Conservation (phyloP, 2,113 vertebrate genomes). For the Bagarius yarrelli region DNA sequence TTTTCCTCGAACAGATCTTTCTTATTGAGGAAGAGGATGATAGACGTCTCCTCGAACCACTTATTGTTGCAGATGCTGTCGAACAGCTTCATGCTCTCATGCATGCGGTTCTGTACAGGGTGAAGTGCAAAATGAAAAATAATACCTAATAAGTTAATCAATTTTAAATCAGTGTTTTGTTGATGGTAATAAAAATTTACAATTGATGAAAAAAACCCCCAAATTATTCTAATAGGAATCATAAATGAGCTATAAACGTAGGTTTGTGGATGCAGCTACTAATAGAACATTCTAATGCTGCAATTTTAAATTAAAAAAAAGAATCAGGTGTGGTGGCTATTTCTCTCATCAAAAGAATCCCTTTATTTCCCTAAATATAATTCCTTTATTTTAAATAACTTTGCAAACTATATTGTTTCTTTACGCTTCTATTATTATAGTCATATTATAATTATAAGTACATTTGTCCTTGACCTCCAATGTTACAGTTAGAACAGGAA, state of each 20-base stretch:
- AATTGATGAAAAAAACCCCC: not conserved
- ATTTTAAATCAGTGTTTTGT: not conserved
- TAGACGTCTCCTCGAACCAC: conserved; percentile 98
- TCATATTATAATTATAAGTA: too few relatives aligned
- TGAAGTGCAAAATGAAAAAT: not conserved
- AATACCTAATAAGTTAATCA: not conserved
- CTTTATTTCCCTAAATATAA: not conserved
- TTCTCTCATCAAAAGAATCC: not conserved
- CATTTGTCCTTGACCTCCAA: too few relatives aligned
- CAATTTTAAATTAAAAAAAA: not conserved
- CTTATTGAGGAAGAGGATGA: conserved; percentile 99
- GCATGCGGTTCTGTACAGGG: conserved; percentile 90
- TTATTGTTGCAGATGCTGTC: conserved; percentile 99
- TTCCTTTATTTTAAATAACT: not conserved
- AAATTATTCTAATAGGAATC: not conserved
- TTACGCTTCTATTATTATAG: not conserved
- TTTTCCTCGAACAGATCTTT: conserved; percentile 99
- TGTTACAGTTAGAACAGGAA: not conserved
- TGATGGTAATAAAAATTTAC: not conserved
- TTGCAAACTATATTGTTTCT: not conserved
- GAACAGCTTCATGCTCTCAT: conserved; percentile 99
- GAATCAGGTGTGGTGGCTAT: not conserved
- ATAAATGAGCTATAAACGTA: not conserved
- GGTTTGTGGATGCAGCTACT: not conserved
- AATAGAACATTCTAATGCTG: not conserved